Conservation (phyloP, 1,140 invertebrate species). For the Drosophila parvula region DNA sequence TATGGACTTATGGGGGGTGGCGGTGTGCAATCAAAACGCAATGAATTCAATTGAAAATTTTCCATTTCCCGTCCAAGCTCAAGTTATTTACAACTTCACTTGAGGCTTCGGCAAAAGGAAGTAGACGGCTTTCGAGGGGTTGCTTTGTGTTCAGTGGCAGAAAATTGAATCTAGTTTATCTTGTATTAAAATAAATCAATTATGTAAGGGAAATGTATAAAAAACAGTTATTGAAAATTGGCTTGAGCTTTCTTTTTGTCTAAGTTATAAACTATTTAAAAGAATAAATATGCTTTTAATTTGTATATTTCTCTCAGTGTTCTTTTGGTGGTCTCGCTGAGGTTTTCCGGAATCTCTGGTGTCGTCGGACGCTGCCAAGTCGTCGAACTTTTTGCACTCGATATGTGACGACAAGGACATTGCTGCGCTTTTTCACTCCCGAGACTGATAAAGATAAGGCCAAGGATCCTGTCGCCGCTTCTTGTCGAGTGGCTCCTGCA, state of each 20-base stretch:
- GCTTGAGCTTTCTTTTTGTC: not conserved
- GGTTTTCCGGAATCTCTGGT: conserved; percentile 22
- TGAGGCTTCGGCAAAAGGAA: conserved; percentile 14
- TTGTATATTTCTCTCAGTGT: not conserved
- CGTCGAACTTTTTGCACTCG: conserved; percentile 76
- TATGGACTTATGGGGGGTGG: conserved; percentile 6
- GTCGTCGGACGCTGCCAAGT: conserved; percentile 51
- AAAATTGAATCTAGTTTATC: not conserved
- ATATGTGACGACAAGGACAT: conserved; percentile 67
- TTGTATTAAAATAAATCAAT: not conserved
- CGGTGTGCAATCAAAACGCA: conserved; percentile 53
- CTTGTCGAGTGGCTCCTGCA: conserved; percentile 45
- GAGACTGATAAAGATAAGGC: conserved; percentile 79
- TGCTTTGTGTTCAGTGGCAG: conserved; percentile 13
- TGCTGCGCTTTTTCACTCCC: conserved; percentile 67
- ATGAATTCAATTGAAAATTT: conserved; percentile 78
- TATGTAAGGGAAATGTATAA: too few species aligned
- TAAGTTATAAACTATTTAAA: not conserved
- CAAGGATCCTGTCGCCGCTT: conserved; percentile 66
- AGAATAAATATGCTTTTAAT: not conserved
- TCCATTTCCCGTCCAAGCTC: conserved; percentile 42
- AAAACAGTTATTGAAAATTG: not conserved
- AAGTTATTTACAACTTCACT: conserved; percentile 68
- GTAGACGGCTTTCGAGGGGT: conserved; percentile 6
- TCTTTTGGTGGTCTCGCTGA: conserved; percentile 1